Evolutionary conservation across 2,113 vertebrate genomes (phyloP).

Genomic region (Ahaetulla prasina): DNA sequence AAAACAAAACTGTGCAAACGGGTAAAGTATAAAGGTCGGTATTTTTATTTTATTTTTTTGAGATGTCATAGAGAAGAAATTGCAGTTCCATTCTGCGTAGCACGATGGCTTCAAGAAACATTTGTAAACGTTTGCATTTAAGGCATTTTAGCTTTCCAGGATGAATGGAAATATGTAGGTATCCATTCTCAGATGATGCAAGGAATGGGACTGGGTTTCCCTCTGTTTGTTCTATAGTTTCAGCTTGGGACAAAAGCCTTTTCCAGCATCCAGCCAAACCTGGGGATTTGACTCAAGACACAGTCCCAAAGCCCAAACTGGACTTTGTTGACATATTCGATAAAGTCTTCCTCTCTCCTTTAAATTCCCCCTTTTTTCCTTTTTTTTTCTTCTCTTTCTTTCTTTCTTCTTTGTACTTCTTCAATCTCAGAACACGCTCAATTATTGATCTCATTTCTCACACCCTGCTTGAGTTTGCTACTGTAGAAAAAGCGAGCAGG

Average conservation of each 20-base stretch:
- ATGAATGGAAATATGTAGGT: background rate
- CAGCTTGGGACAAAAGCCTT: background rate
- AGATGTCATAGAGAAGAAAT: background rate
- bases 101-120: background rate
- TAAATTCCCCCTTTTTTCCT: background rate
- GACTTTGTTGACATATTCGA: background rate
- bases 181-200: background rate
- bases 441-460: background rate
- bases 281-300: background rate
- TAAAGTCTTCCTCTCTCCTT: background rate
- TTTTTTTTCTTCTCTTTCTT: background rate
- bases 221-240: background rate
- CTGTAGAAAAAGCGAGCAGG: background rate
- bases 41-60: background rate
- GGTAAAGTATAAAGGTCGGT: background rate
- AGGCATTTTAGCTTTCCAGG: background rate
- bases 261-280: background rate
- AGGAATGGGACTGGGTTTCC: background rate
- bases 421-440: background rate
- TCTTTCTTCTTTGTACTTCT: background rate
- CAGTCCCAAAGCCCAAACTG: background rate
- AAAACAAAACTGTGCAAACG: background rate
- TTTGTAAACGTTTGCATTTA: background rate
- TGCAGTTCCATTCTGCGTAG: background rate
- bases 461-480: background rate